Conservation (phyloP, 2,113 vertebrate genomes). For the Gallinago paraguaiae region DNA sequence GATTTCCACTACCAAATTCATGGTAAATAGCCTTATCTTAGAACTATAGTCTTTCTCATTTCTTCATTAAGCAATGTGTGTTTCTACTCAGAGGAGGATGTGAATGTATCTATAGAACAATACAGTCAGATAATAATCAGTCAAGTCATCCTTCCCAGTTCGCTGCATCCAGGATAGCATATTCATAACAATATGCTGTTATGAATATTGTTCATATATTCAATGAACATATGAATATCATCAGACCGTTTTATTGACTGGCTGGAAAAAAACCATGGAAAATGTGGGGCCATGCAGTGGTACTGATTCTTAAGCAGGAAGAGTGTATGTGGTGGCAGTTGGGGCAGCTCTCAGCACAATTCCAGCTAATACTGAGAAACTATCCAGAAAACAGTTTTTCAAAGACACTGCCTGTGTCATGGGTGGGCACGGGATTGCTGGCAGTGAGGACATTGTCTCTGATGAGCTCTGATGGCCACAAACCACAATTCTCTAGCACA, state of each 20-base stretch:
- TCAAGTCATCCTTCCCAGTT: not conserved
- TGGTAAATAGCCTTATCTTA: not conserved
- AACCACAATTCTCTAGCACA: not conserved
- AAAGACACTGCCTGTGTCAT: not conserved
- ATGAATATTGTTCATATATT: too few species aligned
- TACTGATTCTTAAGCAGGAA: not conserved
- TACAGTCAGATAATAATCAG: not conserved
- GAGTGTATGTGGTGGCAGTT: not conserved
- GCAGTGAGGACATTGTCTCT: not conserved
- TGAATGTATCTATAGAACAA: not conserved
- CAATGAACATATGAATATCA: not conserved
- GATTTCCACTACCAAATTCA: not conserved
- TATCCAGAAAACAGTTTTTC: not conserved
- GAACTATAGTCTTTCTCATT: not conserved
- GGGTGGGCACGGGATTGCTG: not conserved
- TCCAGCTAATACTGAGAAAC: not conserved
- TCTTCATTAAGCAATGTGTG: not conserved
- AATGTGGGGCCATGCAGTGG: not conserved
- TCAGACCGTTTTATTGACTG: not conserved
- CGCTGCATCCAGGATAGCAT: not conserved
- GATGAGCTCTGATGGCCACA: not conserved
- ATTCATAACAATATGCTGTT: not conserved
- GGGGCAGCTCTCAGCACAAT: not conserved
- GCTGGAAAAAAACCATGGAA: not conserved
- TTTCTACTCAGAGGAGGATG: not conserved